Evolutionary conservation across 2,797 vertebrate genomes (phyloP).

Genomic region (Benthosema pterotum): DNA sequence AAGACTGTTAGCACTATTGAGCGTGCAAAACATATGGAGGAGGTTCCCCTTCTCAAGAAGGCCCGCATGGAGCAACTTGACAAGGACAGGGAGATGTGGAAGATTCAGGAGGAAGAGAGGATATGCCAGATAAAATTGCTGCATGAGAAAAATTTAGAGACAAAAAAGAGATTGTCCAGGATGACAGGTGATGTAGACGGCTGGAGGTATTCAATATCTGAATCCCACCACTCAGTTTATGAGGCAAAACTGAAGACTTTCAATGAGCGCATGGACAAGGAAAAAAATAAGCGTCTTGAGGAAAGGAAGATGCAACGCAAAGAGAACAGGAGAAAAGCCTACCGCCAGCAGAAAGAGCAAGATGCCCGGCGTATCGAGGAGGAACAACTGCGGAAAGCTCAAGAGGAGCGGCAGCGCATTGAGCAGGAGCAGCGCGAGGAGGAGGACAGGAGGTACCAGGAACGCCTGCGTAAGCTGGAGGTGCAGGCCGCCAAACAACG

Average conservation of each 20-base stretch:
- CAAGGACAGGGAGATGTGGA: constrained; percentile 98
- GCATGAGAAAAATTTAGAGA: constrained; percentile 96
- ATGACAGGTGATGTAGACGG: no score
- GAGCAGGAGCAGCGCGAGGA: constrained; percentile 93
- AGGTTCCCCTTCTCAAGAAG: constrained; percentile 95
- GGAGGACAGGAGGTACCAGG: constrained; percentile 93
- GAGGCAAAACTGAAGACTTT: constrained; percentile 97
- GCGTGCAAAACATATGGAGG: constrained; percentile 96
- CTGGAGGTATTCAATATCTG: constrained; percentile 93
- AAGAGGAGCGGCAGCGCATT: constrained; percentile 90
- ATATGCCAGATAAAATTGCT: constrained; percentile 95
- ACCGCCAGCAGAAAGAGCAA: constrained; percentile 91
- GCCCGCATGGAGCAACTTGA: constrained; percentile 96
- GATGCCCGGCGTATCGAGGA: constrained; percentile 92
- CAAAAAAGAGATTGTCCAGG: constrained; percentile 95
- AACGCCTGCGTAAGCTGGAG: constrained; percentile 92
- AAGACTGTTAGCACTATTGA: constrained; percentile 99
- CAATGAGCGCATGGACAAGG: constrained; percentile 90
- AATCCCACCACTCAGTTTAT: no score
- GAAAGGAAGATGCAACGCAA: constrained; percentile 94
- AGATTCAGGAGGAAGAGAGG: constrained; percentile 97
- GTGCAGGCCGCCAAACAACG: constrained; percentile 96
- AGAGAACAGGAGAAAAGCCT: constrained; percentile 88
- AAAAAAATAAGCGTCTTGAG: constrained; percentile 90
- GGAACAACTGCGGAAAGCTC: constrained; percentile 94